These are phyloP conservation scores for Acanthornis magna DNA, from an alignment of 2,797 vertebrate species.

Conservation along the genomic window DNA sequence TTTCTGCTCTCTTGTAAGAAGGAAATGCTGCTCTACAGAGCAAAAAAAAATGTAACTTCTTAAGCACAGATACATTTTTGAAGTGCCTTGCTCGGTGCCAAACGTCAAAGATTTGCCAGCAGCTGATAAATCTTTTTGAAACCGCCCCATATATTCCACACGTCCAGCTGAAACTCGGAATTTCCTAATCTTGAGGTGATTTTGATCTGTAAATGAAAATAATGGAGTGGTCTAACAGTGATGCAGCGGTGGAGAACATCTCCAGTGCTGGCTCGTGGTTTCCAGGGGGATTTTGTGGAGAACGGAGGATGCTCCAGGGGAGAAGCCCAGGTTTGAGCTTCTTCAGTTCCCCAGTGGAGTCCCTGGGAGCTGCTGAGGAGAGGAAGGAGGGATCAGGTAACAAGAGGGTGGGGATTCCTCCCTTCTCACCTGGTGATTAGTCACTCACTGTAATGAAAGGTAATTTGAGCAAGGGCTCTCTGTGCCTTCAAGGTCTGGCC, in stretches of 20 bases:
- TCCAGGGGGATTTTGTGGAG: background rate
- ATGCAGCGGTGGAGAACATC: background rate
- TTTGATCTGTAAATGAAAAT: background rate
- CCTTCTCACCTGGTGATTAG: background rate
- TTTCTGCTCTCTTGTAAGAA: background rate
- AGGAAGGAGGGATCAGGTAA: background rate
- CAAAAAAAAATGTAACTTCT: background rate
- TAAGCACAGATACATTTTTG: background rate
- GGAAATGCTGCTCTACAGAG: background rate
- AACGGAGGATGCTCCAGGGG: background rate
- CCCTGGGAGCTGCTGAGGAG: background rate
- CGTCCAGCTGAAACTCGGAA: background rate
- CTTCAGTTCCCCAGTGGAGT: background rate
- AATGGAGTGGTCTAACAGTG: background rate
- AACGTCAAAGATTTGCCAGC: background rate
- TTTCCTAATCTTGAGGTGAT: background rate
- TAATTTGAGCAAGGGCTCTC: background rate
- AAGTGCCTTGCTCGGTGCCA: slow-evolving; percentile 15
- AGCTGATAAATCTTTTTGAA: slow-evolving; percentile 21
- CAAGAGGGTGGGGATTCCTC: background rate
- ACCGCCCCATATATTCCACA: background rate
- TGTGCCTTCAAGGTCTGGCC: background rate
- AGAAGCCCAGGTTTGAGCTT: background rate
- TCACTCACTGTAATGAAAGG: background rate
- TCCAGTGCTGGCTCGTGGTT: background rate